Percentiles rank a stretch among this genome's conserved stretches.
phyloP scores from a whole-genome alignment of 2,797 vertebrate genomes.

The Capromys pilorides region DNA sequence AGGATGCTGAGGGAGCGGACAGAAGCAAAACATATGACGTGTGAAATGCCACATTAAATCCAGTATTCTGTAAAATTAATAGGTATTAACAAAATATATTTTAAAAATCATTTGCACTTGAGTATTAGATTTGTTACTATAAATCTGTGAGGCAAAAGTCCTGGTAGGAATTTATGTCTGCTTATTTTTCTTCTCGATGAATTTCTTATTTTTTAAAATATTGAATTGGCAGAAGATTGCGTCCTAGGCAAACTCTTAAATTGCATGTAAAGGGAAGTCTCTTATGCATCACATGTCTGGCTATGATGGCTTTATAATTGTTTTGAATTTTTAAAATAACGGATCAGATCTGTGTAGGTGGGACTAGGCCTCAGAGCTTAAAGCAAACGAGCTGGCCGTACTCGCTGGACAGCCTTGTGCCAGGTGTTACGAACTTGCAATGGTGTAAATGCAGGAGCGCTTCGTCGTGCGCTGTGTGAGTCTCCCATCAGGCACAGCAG shows the following conservation, averaged over 20 bases:
- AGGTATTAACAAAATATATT: not conserved
- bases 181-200: constrained; percentile 53
- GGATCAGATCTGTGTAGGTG: no score
- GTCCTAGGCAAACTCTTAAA: not conserved
- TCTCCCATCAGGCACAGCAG: no score
- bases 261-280: constrained; percentile 19
- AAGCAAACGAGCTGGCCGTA: no score
- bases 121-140: constrained; percentile 5
- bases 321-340: not conserved
- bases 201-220: constrained; percentile 61
- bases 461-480: no score
- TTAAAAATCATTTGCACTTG: not conserved
- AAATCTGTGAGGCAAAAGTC: constrained; percentile 54
- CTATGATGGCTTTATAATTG: not conserved
- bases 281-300: not conserved
- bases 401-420: no score
- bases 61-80: not conserved
- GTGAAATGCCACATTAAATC: not conserved
- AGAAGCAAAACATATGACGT: not conserved
- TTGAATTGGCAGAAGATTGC: constrained; percentile 18
- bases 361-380: no score
- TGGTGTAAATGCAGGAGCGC: no score
- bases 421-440: no score
- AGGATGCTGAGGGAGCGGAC: not conserved
- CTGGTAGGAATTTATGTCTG: constrained; percentile 44